These are phyloP conservation scores for Heliocidaris tuberculata DNA, from an alignment of 35 echinoderm and acorn worm genomes.

Conservation along the genomic window DNA sequence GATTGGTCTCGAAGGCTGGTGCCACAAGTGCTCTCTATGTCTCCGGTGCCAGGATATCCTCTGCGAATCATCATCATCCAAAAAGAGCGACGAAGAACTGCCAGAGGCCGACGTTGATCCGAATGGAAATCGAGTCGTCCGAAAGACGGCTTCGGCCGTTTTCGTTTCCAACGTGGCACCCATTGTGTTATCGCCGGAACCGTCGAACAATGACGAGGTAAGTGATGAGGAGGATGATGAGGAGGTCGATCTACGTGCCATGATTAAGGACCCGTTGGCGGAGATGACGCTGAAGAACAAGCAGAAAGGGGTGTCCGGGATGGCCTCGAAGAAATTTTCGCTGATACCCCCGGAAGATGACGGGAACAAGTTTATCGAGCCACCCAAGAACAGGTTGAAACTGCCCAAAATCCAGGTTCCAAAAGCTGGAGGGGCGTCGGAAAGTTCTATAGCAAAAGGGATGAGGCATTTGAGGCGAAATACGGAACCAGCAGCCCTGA, in stretches of 20 bases:
- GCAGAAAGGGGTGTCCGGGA: not conserved
- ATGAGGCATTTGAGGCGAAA: not conserved
- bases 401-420: not conserved
- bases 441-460: not conserved
- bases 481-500: conserved; percentile 24
- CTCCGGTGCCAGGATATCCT: conserved; percentile 78
- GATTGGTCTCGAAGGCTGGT: conserved; percentile 82
- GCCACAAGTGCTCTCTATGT: conserved; percentile 77
- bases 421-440: not conserved
- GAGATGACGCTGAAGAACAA: conserved; percentile 27
- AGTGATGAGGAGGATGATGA: not conserved
- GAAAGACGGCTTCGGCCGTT: conserved; percentile 67
- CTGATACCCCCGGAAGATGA: conserved; percentile 8
- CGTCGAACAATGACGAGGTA: not conserved
- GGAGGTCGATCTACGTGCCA: not conserved
- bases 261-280: conserved; percentile 22
- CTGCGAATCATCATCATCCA: conserved; percentile 25
- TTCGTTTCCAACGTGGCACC: conserved; percentile 51
- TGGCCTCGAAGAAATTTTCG: conserved; percentile 24
- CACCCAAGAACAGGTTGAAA: not conserved
- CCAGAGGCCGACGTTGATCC: not conserved
- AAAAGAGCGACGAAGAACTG: not conserved
- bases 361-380: not conserved
- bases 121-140: conserved; percentile 41
- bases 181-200: not conserved